These are phyloP conservation scores for Cynopterus brachyotis DNA, from an alignment of 2,113 vertebrate species.

Conservation along the genomic window DNA sequence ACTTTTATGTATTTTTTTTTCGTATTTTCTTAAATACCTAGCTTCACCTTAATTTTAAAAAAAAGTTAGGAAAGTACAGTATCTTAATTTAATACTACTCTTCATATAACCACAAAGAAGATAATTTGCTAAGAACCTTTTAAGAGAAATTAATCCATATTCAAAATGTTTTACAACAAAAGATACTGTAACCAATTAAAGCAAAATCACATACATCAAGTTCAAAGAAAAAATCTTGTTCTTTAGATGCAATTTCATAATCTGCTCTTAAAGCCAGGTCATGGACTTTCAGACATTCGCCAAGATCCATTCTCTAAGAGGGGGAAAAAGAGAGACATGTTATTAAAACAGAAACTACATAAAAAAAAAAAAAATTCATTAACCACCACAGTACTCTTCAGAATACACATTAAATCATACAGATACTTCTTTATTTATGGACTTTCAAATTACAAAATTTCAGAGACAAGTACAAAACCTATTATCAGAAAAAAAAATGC, in stretches of 20 bases:
- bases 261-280: conserved; percentile 97
- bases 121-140: neutral
- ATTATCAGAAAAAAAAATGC: neutral
- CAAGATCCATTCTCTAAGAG: conserved; percentile 97
- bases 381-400: conserved; percentile 22
- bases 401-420: conserved; percentile 23
- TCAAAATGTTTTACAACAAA: neutral
- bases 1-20: neutral
- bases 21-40: neutral
- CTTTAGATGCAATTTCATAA: conserved; percentile 98
- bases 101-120: neutral
- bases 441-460: conserved; percentile 39
- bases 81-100: neutral
- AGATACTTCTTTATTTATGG: neutral
- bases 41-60: neutral
- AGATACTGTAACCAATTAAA: conserved; percentile 1
- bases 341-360: conserved; percentile 3
- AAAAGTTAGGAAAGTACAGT: neutral
- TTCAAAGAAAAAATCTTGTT: conserved; percentile 98
- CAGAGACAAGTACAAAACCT: conserved; percentile 2
- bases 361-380: conserved; percentile 7
- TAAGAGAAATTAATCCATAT: neutral
- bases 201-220: conserved; percentile 93
- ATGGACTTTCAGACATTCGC: conserved; percentile 97
- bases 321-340: neutral